Evolutionary conservation across 2,113 vertebrate species (phyloP).

Genomic region (Amazona guildingii): DNA sequence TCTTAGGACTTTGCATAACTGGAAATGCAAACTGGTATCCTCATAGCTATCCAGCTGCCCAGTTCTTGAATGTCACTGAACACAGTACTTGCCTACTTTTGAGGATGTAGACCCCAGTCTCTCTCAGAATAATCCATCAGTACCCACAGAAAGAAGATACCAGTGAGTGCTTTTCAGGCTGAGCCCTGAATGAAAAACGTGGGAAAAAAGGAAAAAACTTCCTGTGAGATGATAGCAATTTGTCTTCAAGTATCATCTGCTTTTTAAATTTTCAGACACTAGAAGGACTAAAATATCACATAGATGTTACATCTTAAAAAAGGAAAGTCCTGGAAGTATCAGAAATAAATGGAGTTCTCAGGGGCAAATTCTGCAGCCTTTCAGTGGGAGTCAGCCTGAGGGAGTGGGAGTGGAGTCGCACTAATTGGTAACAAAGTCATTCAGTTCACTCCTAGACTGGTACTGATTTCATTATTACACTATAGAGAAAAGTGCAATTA

Average conservation of each 20-base stretch:
- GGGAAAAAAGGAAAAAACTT: background rate
- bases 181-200: background rate
- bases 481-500: background rate
- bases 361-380: slow-evolving; percentile 38
- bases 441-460: background rate
- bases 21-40: background rate
- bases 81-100: background rate
- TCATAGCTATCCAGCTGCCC: background rate
- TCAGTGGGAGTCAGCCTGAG: background rate
- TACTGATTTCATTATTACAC: slow-evolving; percentile 22
- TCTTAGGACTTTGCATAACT: background rate
- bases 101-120: background rate
- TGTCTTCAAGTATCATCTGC: slow-evolving; percentile 31
- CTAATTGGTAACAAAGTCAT: slow-evolving; percentile 31
- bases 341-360: slow-evolving; percentile 15
- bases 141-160: background rate
- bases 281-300: slow-evolving; percentile 54
- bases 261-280: slow-evolving; percentile 48
- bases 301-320: slow-evolving; percentile 41
- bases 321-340: slow-evolving; percentile 28
- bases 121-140: background rate
- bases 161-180: background rate
- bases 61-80: background rate
- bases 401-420: slow-evolving; percentile 7
- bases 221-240: background rate